phyloP scores from a whole-genome alignment of 2,888 invertebrate genomes.

The Amitus sp. region DNA sequence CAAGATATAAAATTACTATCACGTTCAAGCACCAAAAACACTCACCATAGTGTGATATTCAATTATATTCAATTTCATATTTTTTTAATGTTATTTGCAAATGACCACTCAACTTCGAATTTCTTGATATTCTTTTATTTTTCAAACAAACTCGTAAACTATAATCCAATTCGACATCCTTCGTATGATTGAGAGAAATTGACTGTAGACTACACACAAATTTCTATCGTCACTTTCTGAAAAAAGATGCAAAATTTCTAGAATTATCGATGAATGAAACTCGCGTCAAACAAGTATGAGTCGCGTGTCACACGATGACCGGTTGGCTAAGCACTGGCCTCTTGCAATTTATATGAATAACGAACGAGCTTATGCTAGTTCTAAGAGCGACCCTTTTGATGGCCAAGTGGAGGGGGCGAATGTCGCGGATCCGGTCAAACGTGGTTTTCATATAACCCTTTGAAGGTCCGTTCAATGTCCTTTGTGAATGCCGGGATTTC shows the following conservation, averaged over 20 bases:
- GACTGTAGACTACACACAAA: too few species aligned
- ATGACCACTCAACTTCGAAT: too few species aligned
- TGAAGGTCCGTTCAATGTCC: slow-evolving; percentile 28
- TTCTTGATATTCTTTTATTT: too few species aligned
- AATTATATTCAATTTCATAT: too few species aligned
- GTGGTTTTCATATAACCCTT: slow-evolving; percentile 44
- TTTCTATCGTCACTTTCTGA: too few species aligned
- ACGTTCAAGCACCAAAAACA: too few species aligned
- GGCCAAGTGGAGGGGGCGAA: slow-evolving; percentile 50
- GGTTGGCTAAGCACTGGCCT: slow-evolving; percentile 57
- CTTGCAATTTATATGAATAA: slow-evolving; percentile 56
- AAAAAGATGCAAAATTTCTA: not conserved
- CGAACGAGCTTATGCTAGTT: slow-evolving; percentile 48
- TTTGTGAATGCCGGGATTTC: slow-evolving; percentile 15
- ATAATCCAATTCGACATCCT: too few species aligned
- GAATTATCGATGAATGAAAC: not conserved
- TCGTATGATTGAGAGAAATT: too few species aligned
- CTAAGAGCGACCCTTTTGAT: slow-evolving; percentile 52
- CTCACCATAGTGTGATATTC: too few species aligned
- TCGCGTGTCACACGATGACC: slow-evolving; percentile 51
- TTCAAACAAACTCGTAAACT: too few species aligned
- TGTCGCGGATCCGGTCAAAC: slow-evolving; percentile 44
- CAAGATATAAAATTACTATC: too few species aligned
- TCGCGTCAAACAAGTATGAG: slow-evolving; percentile 20
- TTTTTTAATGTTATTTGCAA: too few species aligned